These are phyloP conservation scores for Lates calcarifer DNA, from an alignment of 2,113 vertebrate genomes.

Conservation along the genomic window DNA sequence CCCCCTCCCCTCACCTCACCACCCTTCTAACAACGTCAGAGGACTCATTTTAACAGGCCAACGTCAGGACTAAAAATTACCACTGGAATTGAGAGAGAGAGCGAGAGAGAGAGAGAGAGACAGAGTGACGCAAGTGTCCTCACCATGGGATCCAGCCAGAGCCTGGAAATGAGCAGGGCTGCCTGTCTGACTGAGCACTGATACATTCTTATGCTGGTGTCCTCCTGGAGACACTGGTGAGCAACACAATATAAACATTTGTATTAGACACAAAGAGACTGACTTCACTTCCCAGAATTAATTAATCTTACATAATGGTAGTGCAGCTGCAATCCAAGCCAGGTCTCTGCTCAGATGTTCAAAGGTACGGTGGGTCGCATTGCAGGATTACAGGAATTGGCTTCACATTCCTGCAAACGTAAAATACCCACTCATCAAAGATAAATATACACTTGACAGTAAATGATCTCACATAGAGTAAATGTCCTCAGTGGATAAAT, in stretches of 20 bases:
- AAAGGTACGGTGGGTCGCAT: neutral
- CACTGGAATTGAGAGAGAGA: slow-evolving; percentile 13
- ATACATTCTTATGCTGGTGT: slow-evolving; percentile 48
- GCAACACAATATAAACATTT: slow-evolving; percentile 57
- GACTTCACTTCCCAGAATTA: slow-evolving; percentile 35
- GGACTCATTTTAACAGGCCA: slow-evolving; percentile 57
- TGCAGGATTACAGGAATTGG: neutral
- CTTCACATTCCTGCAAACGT: slow-evolving; percentile 2
- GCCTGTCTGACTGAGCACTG: slow-evolving; percentile 53
- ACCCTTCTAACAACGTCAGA: slow-evolving; percentile 52
- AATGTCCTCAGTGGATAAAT: neutral
- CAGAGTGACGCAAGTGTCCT: slow-evolving; percentile 40
- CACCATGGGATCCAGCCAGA: slow-evolving; percentile 26
- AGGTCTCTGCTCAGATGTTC: neutral
- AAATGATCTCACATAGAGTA: neutral
- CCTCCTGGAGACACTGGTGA: slow-evolving; percentile 56
- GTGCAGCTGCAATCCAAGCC: neutral
- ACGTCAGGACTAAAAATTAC: slow-evolving; percentile 74
- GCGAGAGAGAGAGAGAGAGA: slow-evolving; percentile 23
- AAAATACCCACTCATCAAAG: neutral
- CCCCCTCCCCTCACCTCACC: slow-evolving; percentile 23
- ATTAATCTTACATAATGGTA: slow-evolving; percentile 24
- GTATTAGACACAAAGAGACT: slow-evolving; percentile 28
- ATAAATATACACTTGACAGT: neutral
- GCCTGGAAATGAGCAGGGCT: slow-evolving; percentile 49